Conservation (phyloP, 2,888 invertebrate species). For the Nymphalis c-album region DNA sequence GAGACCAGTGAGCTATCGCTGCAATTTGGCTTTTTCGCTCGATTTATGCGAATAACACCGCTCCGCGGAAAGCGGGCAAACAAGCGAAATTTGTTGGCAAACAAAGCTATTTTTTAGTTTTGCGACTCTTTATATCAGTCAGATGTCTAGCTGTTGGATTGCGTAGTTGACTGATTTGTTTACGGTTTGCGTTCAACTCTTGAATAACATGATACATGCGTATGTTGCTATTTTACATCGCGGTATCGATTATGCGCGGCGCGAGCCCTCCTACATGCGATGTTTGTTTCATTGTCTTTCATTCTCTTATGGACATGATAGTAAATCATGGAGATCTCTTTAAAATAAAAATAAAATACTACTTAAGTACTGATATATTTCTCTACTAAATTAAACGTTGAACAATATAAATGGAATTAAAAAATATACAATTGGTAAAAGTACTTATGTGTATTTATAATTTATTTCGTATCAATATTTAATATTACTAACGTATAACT, state of each 20-base stretch:
- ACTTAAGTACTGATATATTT: neutral
- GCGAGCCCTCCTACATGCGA: constrained; percentile 26
- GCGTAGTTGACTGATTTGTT: constrained; percentile 54
- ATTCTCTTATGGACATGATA: constrained; percentile 26
- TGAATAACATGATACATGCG: constrained; percentile 43
- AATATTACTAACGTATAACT: too few relatives aligned
- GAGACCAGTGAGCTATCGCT: constrained; percentile 69
- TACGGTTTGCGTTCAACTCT: constrained; percentile 42
- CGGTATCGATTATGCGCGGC: constrained; percentile 37
- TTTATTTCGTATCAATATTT: too few relatives aligned
- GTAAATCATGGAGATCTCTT: constrained; percentile 20
- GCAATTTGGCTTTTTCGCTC: constrained; percentile 76
- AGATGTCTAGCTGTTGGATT: constrained; percentile 59
- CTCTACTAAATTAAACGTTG: too few relatives aligned
- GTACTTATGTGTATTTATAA: too few relatives aligned
- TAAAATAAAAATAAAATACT: neutral
- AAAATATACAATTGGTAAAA: too few relatives aligned
- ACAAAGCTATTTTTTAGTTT: constrained; percentile 67
- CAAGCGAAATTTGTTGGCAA: constrained; percentile 72
- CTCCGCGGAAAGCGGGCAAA: constrained; percentile 73
- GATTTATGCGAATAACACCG: constrained; percentile 76
- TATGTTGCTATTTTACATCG: constrained; percentile 41
- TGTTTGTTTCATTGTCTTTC: constrained; percentile 33
- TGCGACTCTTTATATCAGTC: constrained; percentile 69
- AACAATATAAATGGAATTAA: too few relatives aligned